These are phyloP conservation scores for Ganaspis brasiliensis DNA, from an alignment of 2,888 invertebrate genomes.

Conservation along the genomic window DNA sequence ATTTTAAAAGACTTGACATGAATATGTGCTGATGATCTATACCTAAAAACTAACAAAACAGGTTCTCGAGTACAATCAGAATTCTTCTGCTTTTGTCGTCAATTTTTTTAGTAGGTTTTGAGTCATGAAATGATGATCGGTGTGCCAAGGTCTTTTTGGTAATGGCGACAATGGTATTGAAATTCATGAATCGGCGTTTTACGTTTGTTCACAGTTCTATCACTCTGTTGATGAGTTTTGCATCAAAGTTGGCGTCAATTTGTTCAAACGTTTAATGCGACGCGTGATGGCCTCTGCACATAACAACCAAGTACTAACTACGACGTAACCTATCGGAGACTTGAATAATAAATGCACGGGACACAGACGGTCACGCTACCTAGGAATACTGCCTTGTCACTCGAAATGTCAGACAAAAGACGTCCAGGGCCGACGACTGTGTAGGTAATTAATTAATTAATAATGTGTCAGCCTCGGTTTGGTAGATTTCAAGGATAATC, in stretches of 20 bases:
- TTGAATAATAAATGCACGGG: slow-evolving; percentile 78
- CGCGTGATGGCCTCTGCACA: slow-evolving; percentile 69
- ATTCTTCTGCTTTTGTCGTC: background rate
- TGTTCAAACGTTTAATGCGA: slow-evolving; percentile 70
- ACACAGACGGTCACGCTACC: slow-evolving; percentile 77
- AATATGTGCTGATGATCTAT: no score
- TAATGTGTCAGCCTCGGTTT: slow-evolving; percentile 59
- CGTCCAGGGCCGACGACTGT: slow-evolving; percentile 70
- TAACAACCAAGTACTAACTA: slow-evolving; percentile 71
- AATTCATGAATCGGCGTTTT: background rate
- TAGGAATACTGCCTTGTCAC: slow-evolving; percentile 78
- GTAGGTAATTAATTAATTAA: slow-evolving; percentile 78
- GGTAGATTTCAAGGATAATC: slow-evolving; percentile 17
- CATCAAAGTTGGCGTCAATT: slow-evolving; percentile 63
- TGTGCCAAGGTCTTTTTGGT: background rate
- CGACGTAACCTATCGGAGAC: slow-evolving; percentile 74
- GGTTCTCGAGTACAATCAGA: background rate
- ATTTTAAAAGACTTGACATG: no score
- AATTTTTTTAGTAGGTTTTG: background rate
- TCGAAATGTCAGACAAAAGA: slow-evolving; percentile 77
- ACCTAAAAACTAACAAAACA: background rate
- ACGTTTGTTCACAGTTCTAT: background rate
- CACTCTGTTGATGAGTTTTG: slow-evolving; percentile 22
- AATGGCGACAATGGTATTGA: background rate
- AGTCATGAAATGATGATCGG: slow-evolving; percentile 18